phyloP scores from a whole-genome alignment of 1,140 invertebrate species.

The Drosophila dunni region DNA sequence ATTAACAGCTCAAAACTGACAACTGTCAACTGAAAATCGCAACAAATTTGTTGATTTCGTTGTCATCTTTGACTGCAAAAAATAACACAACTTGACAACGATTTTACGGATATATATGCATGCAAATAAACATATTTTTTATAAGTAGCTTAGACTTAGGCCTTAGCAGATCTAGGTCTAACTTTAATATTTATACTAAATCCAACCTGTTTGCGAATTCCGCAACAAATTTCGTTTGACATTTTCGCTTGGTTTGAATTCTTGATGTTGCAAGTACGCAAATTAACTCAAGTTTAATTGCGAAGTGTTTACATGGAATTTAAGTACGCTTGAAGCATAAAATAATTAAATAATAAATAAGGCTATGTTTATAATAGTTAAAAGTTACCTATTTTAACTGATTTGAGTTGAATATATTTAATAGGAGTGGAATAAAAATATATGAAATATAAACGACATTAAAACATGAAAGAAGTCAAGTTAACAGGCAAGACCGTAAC shows the following conservation, averaged over 20 bases:
- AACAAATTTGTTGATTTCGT: constrained; percentile 2
- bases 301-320: too few species aligned
- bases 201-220: constrained; percentile 7
- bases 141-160: constrained; percentile 12
- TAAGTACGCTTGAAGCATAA: too few species aligned
- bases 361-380: too few species aligned
- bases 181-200: constrained; percentile 2
- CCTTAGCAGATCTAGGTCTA: background rate
- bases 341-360: too few species aligned
- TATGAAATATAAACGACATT: too few species aligned
- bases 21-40: background rate
- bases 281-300: background rate
- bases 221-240: constrained; percentile 11
- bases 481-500: too few species aligned
- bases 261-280: background rate
- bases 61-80: background rate
- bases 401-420: too few species aligned
- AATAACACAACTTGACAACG: constrained; percentile 8
- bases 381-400: too few species aligned
- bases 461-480: too few species aligned
- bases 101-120: constrained; percentile 24
- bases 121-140: background rate
- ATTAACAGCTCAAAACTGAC: background rate
- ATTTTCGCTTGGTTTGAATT: constrained; percentile 14
- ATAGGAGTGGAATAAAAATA: too few species aligned